Evolutionary conservation across 1,140 invertebrate species (phyloP).

Genomic region (Temnothorax nylanderi): DNA sequence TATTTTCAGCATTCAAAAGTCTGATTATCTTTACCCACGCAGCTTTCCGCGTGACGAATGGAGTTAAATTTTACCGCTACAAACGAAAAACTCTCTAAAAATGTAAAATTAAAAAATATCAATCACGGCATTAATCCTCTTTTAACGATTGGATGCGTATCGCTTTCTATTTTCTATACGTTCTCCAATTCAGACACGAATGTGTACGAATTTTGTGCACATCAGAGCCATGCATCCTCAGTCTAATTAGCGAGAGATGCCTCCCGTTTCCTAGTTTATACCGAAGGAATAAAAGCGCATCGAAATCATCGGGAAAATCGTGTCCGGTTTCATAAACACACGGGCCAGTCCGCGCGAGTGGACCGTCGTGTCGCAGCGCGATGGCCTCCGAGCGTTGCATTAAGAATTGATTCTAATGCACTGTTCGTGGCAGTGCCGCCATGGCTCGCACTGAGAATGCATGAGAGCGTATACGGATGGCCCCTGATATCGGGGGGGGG

Average conservation of each 20-base stretch:
- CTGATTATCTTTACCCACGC: background rate
- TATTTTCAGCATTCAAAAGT: background rate
- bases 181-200: background rate
- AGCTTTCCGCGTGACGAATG: background rate
- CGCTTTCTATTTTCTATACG: background rate
- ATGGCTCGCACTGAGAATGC: constrained; percentile 23
- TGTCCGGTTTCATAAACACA: constrained; percentile 29
- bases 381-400: constrained; percentile 3
- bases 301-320: background rate
- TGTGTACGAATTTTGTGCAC: background rate
- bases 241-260: background rate
- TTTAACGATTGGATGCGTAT: background rate
- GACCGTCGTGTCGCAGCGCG: background rate
- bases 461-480: background rate
- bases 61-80: background rate
- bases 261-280: background rate
- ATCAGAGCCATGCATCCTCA: background rate
- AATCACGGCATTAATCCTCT: background rate
- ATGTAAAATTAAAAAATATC: background rate
- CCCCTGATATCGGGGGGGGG: background rate
- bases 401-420: constrained; percentile 70
- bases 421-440: background rate
- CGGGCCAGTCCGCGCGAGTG: constrained; percentile 20
- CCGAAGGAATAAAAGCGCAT: background rate
- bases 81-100: background rate